Conservation (phyloP, 1,140 invertebrate genomes). For the Campoletis sonorensis region DNA sequence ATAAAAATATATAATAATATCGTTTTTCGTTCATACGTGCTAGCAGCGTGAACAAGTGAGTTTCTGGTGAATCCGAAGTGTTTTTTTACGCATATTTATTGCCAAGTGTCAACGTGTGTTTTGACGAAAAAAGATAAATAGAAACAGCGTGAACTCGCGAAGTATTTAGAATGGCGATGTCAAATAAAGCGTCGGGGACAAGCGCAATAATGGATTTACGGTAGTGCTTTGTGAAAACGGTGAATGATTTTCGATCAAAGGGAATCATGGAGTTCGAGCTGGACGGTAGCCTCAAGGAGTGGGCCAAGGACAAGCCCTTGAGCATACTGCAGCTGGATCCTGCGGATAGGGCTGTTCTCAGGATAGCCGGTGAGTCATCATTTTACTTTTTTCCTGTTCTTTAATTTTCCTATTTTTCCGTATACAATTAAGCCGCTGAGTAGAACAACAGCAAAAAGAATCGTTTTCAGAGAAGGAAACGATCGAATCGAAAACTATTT, state of each 20-base stretch:
- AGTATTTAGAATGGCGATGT: constrained; percentile 40
- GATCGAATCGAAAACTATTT: no score
- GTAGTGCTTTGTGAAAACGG: constrained; percentile 38
- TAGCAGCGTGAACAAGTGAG: background rate
- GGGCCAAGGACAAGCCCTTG: constrained; percentile 96
- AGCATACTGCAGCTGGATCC: constrained; percentile 96
- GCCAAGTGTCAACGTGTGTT: background rate
- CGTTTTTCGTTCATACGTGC: background rate
- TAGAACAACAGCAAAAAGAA: background rate
- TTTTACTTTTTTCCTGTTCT: constrained; percentile 26
- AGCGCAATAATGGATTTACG: constrained; percentile 40
- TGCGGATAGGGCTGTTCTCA: constrained; percentile 94
- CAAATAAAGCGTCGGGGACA: background rate
- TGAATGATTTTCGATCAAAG: constrained; percentile 21
- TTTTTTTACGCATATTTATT: background rate
- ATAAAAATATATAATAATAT: background rate
- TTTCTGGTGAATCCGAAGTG: background rate
- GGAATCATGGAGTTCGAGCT: constrained; percentile 86
- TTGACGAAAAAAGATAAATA: background rate
- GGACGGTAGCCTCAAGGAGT: constrained; percentile 93
- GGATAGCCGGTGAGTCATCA: constrained; percentile 91
- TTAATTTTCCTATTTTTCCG: background rate
- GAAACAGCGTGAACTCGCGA: background rate
- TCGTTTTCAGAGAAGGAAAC: background rate
- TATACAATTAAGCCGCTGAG: background rate